Evolutionary conservation across 2,113 vertebrate genomes (phyloP), one percentile per base, ranked within the genome.

Genomic region (Osmerus eperlanus): DNA sequence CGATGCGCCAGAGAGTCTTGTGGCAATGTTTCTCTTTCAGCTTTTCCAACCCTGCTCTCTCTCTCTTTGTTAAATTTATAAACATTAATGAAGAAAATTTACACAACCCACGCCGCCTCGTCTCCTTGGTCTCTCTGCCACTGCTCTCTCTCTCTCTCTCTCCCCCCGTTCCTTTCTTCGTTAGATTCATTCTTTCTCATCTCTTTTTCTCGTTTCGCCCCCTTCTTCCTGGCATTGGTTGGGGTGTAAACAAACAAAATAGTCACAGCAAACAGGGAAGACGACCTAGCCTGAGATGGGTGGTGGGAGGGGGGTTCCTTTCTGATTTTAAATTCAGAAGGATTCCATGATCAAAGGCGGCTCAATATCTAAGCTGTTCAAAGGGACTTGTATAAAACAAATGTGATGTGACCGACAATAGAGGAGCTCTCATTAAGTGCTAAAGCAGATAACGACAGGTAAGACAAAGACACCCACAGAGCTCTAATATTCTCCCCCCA

Each of bases 371-470:
- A 94, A 91, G 94, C 93, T 94, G 95, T 97, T 98, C 95, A 98
- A 97, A 99, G 94, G 93, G 92, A 95, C 93, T 94, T 82, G 77
- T 91, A 93, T 93, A 90, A 93, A 93, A 94, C 93, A 96, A 95
- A 94, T 96, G 94, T 90, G 93, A 96, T 96, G 94, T 96, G 96
- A 96, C 94, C 94, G 92, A 93, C 95, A 94, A 94, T 93, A 94
- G 94, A 94, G 92, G 92, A 91, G 92, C 93, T 90, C 93, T 97
- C 94, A 96, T 97, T 98, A 98, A 92, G 93, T 90, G 91, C 93
- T 92, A 94, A 94, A 95, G 92, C 91, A 90, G 88, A 92, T 85
- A 91, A 92, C 90, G 94, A 94, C 94, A 96, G 95, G 94, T 96
- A 93, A 92, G 92, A 83, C 78, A 77, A 84, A 90, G 88, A 89